Percentiles rank a stretch among this genome's conserved stretches.
These are phyloP conservation scores for Scaptodrosophila latifasciaeformis DNA, from an alignment of 2,888 invertebrate species.

Conservation along the genomic window DNA sequence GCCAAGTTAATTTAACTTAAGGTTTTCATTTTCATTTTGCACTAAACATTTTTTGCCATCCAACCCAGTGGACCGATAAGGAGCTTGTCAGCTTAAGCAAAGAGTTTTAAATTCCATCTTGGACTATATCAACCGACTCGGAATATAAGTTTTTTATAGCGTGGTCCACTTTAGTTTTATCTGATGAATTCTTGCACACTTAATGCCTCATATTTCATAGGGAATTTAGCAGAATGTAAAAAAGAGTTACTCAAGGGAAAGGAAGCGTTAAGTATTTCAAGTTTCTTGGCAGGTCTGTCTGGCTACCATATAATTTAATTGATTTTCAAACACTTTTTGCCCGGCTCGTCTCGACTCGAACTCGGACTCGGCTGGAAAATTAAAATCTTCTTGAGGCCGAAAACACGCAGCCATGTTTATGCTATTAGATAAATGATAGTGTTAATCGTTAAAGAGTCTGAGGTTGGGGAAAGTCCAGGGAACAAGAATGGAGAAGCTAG, in stretches of 20 bases:
- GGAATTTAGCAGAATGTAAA: slow-evolving; percentile 27
- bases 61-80: neutral
- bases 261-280: no score
- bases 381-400: neutral
- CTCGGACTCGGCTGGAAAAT: neutral
- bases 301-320: slow-evolving; percentile 46
- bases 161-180: slow-evolving; percentile 38
- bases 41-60: no score
- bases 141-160: slow-evolving; percentile 27
- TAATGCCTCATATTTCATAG: slow-evolving; percentile 49
- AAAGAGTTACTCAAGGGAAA: no score
- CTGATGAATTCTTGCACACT: slow-evolving; percentile 40
- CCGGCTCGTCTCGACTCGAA: no score
- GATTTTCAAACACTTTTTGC: slow-evolving; percentile 52
- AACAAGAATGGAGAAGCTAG: no score
- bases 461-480: neutral
- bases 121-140: no score
- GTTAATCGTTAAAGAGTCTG: slow-evolving; percentile 46
- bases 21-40: slow-evolving; percentile 40
- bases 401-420: slow-evolving; percentile 22
- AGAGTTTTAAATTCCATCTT: no score
- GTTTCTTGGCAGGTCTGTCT: no score
- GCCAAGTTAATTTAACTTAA: neutral
- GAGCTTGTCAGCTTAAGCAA: no score
- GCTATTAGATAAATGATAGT: slow-evolving; percentile 58